Conservation (phyloP, 2,113 vertebrate species). For the Hymenochirus boettgeri region DNA sequence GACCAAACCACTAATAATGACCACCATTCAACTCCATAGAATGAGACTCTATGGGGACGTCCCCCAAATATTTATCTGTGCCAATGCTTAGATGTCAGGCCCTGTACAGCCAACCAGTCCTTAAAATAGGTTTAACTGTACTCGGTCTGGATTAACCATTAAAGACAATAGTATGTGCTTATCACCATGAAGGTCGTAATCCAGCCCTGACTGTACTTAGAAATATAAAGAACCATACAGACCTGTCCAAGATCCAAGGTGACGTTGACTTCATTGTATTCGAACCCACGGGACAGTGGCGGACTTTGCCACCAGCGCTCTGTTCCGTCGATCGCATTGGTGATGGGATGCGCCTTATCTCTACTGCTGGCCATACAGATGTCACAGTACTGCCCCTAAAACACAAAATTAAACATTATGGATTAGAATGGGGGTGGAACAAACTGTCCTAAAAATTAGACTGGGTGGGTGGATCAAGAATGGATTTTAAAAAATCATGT, state of each 20-base stretch:
- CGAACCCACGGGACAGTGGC: slow-evolving; percentile 81
- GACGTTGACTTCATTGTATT: slow-evolving; percentile 92
- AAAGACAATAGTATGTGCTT: too few species aligned
- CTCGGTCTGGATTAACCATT: too few species aligned
- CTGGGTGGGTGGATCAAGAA: not conserved
- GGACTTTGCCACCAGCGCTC: slow-evolving; percentile 99
- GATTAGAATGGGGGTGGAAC: not conserved
- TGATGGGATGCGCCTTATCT: slow-evolving; percentile 86
- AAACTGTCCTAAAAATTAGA: not conserved
- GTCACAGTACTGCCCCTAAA: slow-evolving; percentile 94
- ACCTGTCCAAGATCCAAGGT: slow-evolving; percentile 96
- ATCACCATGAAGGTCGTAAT: too few species aligned
- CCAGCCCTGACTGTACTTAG: too few species aligned
- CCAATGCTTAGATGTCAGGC: too few species aligned
- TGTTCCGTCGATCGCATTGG: slow-evolving; percentile 91
- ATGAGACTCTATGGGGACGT: too few species aligned
- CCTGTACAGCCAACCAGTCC: too few species aligned
- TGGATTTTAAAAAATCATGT: too few species aligned
- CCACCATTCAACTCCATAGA: not conserved
- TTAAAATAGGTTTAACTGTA: too few species aligned
- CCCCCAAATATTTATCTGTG: too few species aligned
- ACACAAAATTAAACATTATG: not conserved
- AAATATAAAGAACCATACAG: slow-evolving; percentile 27
- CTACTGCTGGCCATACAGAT: slow-evolving; percentile 75
- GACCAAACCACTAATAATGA: not conserved